These are phyloP conservation scores for Nesospiza acunhae DNA, from an alignment of 2,113 vertebrate species.

Conservation along the genomic window DNA sequence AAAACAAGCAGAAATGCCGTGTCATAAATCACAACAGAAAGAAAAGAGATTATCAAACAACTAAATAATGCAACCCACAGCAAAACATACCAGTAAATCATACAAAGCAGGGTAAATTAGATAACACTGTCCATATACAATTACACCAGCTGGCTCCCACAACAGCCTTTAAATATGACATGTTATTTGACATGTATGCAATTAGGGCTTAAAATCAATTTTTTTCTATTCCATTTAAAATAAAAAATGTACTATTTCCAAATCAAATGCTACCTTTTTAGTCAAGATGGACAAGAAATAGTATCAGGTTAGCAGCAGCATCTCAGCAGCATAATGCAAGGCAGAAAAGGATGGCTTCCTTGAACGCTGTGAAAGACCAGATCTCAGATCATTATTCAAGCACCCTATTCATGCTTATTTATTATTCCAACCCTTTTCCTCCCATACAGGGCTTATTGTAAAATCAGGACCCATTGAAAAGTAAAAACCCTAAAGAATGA, in stretches of 20 bases:
- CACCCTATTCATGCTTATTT: neutral
- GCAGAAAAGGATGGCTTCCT: conserved; percentile 35
- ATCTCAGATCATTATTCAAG: neutral
- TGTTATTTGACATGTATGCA: conserved; percentile 80
- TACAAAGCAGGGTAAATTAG: conserved; percentile 71
- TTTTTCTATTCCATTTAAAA: conserved; percentile 79
- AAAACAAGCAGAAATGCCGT: conserved; percentile 20
- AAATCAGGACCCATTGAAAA: neutral
- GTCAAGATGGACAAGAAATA: conserved; percentile 67
- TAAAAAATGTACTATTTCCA: conserved; percentile 75
- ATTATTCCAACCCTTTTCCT: neutral
- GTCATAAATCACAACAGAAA: conserved; percentile 61
- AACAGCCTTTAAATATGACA: conserved; percentile 78
- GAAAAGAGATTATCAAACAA: conserved; percentile 78
- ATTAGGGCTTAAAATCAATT: conserved; percentile 79
- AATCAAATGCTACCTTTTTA: conserved; percentile 71
- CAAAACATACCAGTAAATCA: conserved; percentile 74
- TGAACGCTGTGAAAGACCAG: neutral
- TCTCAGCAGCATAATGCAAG: conserved; percentile 42
- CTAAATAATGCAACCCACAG: conserved; percentile 77
- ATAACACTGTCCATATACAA: conserved; percentile 74
- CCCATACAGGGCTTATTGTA: neutral
- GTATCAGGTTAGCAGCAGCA: conserved; percentile 54
- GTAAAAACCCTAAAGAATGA: neutral
- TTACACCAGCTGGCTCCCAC: conserved; percentile 72